Conservation (phyloP, 30 jellyfish, hydroid and myxozoan genomes). For the Aurelia sp. region DNA sequence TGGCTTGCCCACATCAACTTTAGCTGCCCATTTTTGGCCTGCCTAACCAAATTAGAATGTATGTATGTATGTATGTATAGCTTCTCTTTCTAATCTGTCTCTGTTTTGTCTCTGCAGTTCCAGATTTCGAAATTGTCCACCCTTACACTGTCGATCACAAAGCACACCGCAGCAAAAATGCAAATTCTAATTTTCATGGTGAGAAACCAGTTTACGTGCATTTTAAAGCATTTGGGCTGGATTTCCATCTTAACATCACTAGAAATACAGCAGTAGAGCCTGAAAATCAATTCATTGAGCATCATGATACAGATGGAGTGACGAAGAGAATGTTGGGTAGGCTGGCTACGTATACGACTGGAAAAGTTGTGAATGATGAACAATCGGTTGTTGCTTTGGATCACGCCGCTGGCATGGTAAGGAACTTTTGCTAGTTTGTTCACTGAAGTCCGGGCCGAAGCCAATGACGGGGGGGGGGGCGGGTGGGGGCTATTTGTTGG, state of each 20-base stretch:
- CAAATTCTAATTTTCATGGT: slow-evolving; percentile 4
- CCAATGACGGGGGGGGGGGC: too few species aligned
- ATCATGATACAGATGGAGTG: slow-evolving; percentile 66
- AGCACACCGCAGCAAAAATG: background rate
- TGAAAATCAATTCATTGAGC: slow-evolving; percentile 73
- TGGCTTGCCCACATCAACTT: too few species aligned
- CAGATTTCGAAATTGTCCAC: slow-evolving; percentile 41
- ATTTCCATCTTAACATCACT: slow-evolving; percentile 65
- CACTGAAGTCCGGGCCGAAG: too few species aligned
- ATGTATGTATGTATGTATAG: too few species aligned
- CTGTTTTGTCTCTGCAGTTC: slow-evolving; percentile 18
- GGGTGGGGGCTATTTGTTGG: too few species aligned
- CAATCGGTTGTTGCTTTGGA: slow-evolving; percentile 74
- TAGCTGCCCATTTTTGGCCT: too few species aligned
- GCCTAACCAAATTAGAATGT: too few species aligned
- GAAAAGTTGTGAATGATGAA: slow-evolving; percentile 61
- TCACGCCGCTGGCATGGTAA: slow-evolving; percentile 80
- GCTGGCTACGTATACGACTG: slow-evolving; percentile 53
- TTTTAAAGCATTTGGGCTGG: slow-evolving; percentile 75
- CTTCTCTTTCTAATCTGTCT: background rate
- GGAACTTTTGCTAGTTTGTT: background rate
- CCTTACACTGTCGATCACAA: slow-evolving; percentile 54
- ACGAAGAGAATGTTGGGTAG: slow-evolving; percentile 49
- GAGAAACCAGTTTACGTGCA: slow-evolving; percentile 13
- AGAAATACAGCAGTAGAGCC: slow-evolving; percentile 35